Base-by-base conservation (phyloP, 2,888 invertebrate genomes). In the Philhelius pedissequus region DNA sequence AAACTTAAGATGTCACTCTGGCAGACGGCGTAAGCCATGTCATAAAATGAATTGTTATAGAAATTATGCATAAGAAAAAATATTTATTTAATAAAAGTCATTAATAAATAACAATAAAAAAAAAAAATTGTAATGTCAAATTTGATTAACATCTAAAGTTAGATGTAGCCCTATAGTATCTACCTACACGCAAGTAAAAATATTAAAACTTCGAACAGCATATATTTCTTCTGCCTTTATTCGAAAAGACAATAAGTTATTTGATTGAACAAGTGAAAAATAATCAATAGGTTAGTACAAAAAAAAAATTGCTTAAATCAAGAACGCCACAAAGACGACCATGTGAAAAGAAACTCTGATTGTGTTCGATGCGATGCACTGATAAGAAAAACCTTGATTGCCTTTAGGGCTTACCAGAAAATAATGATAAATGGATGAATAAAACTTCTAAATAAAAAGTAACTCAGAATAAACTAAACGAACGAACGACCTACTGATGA, bases 371-470 rank as follows among this genome's bases (percentile, higher is more conserved):
- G 56, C 64, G 64, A 78, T 71, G 64, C 54, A 56, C 35, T 60
- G 54, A 54, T 50, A 56, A 27, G 15, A 48, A 40, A 30, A 69
- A 38, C 45, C 20, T 38, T 48, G 18, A 32, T 56, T 64, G 38
- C 75, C 75, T 75, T 48, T 38, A 48, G 64, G 75, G 75, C 60
- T 35, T 25, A 25, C 40, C 48, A 68, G 35, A 60, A 70, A 60
- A 71, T 43, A 81, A 81, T 64, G 66, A 54, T 48, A 70, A 81
- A 70, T 71, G 58, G 20, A 64, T 20, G 20, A 64, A 64, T 64
- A 45, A 64, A 40, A 40, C 40, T 40, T 15, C 8, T 35, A 32
- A 60, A 40, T 25, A 27, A 60, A 60, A 60, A 43, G 25, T 27
- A 60, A 60, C 40, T 15, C 40, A 45, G 45, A 45, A 64, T 22